Base-by-base conservation (phyloP, 2,797 vertebrate genomes). In the Ispidina lecontei region DNA sequence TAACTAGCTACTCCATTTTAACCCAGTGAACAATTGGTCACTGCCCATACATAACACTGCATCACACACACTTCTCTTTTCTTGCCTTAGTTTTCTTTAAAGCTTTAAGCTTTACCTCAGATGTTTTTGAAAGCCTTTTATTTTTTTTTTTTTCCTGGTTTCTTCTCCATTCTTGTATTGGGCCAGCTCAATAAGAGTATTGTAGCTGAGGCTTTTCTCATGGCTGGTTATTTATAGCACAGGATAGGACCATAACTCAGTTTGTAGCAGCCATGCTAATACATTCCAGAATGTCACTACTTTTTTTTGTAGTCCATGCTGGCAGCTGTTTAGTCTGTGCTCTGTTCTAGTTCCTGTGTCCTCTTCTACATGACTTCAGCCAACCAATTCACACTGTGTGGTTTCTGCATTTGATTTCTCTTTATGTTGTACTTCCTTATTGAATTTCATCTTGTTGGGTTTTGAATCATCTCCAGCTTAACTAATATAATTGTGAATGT, bases 361-460 rank as follows among this genome's bases (percentile, higher is more conserved):
- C 65, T 82, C 68, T 85, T 70, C 52, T 69, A 12, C 13, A 0
- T 47, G 5, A 31, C 49, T 51, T 19, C 39, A 46, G 11, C 21
- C 62, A 67, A 2, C 33, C 9, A 31, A 17, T 93, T 85, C 23
- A 37, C 8, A 13, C 22, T 76, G 70, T 8, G 29, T 52, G 19
- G 7, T 84, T 96, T 91, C 10, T 76, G 56, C 31, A 6, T 79
- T 85, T 65, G 31, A 67, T 73, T 89, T 76, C 35, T 59, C 33
- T 73, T 69, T 8, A 16, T 52, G 12, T 81, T 78, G 22, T 47
- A 47, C 29, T 89, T 81, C 25, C 35, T 72, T 67, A 43, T 25
- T 80, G 69, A 85, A 67, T 70, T 70, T 73, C 3, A 20, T 67
- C 49, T 51, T 63, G 13, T 7, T 87, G 43, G 17, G 80, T 82